Conservation (phyloP, 2,888 invertebrate species). For the Thyatira batis region DNA sequence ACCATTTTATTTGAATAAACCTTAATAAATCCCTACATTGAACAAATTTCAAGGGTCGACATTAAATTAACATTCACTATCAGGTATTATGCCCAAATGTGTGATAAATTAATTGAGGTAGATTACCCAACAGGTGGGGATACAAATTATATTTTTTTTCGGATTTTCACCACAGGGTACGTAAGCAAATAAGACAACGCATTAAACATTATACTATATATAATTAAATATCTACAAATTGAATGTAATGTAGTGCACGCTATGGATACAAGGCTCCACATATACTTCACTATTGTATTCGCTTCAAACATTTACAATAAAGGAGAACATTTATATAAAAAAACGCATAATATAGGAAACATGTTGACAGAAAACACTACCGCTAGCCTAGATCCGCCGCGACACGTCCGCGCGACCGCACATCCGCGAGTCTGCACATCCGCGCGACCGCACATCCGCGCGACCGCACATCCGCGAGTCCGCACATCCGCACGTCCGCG, state of each 20-base stretch:
- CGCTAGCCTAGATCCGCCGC: slow-evolving; percentile 38
- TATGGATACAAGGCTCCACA: slow-evolving; percentile 67
- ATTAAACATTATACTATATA: slow-evolving; percentile 81
- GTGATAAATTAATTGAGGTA: slow-evolving; percentile 83
- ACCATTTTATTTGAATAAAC: slow-evolving; percentile 67
- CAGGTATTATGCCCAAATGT: slow-evolving; percentile 76
- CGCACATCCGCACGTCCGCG: slow-evolving; percentile 6
- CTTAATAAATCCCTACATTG: slow-evolving; percentile 73
- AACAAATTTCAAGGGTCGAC: slow-evolving; percentile 67
- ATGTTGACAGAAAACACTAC: slow-evolving; percentile 70
- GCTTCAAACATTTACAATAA: slow-evolving; percentile 79
- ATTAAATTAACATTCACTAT: slow-evolving; percentile 73
- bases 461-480: background rate
- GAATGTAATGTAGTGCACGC: slow-evolving; percentile 76
- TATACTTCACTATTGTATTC: slow-evolving; percentile 58
- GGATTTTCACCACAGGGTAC: slow-evolving; percentile 64
- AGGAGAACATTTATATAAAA: slow-evolving; percentile 78
- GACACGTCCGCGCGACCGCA: slow-evolving; percentile 9
- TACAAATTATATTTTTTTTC: slow-evolving; percentile 74
- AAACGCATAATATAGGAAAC: slow-evolving; percentile 81
- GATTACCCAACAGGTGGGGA: slow-evolving; percentile 71
- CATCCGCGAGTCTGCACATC: slow-evolving; percentile 11
- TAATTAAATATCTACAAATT: slow-evolving; percentile 82
- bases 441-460: background rate
- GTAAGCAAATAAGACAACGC: slow-evolving; percentile 77